A percentile compares a stretch with the other conserved stretches of the same genome.
These are phyloP conservation scores for Morone chrysops DNA, from an alignment of 2,113 vertebrate species.

Conservation along the genomic window DNA sequence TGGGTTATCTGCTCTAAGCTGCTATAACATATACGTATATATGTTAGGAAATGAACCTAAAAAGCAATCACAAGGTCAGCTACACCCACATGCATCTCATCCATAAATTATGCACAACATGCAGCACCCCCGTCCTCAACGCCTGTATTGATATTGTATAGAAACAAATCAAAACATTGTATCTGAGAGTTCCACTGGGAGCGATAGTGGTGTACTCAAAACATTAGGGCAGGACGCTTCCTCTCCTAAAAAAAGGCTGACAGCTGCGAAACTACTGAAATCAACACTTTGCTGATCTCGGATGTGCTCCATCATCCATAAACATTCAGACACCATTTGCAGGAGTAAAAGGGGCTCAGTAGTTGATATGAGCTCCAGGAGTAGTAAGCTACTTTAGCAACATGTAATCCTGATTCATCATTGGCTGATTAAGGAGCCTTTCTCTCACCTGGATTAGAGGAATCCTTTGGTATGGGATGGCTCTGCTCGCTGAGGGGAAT, in stretches of 20 bases:
- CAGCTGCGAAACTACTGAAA: slow-evolving; percentile 47
- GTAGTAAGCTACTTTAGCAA: slow-evolving; percentile 61
- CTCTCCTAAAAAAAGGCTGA: slow-evolving; percentile 32
- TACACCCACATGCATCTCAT: not conserved
- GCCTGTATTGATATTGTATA: slow-evolving; percentile 14
- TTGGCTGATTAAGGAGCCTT: slow-evolving; percentile 47
- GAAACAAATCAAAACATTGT: slow-evolving; percentile 7
- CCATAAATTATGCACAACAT: not conserved
- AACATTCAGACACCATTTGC: slow-evolving; percentile 34
- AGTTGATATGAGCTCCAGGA: slow-evolving; percentile 42
- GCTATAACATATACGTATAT: too few species aligned
- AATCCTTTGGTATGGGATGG: slow-evolving; percentile 38
- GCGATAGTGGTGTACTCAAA: slow-evolving; percentile 2
- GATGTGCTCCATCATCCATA: slow-evolving; percentile 1
- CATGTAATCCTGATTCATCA: slow-evolving; percentile 71
- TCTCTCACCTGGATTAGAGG: slow-evolving; percentile 73
- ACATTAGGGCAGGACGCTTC: slow-evolving; percentile 16
- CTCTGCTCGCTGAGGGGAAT: slow-evolving; percentile 39
- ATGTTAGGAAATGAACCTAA: not conserved
- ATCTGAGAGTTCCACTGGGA: slow-evolving; percentile 7
- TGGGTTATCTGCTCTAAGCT: not conserved
- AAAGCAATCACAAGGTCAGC: not conserved
- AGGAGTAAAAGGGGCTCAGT: slow-evolving; percentile 37
- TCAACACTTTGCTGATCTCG: slow-evolving; percentile 35
- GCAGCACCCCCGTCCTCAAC: not conserved